These are phyloP conservation scores for Pristionchus pacificus DNA, from an alignment of 1,140 invertebrate genomes.

Conservation along the genomic window DNA sequence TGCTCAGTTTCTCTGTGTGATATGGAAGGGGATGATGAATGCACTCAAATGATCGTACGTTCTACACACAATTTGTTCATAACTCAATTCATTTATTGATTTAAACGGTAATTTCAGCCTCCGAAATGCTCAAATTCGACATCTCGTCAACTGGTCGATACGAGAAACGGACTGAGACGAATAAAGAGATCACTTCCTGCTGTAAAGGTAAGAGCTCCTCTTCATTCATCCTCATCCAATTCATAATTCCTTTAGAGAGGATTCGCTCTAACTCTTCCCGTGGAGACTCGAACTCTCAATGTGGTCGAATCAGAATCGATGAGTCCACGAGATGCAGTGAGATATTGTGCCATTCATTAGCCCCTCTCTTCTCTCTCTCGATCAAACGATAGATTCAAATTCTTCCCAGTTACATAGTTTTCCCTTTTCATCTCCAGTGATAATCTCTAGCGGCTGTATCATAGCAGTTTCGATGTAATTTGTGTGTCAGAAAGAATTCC, in stretches of 20 bases:
- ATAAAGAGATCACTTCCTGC: not conserved
- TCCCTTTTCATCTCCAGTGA: too few relatives aligned
- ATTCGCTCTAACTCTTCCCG: not conserved
- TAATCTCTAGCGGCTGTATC: too few relatives aligned
- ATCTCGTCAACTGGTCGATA: too few relatives aligned
- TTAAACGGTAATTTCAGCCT: slow-evolving; percentile 41
- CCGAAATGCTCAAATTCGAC: slow-evolving; percentile 44
- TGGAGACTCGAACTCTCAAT: not conserved
- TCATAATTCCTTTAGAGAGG: not conserved
- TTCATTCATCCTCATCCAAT: not conserved
- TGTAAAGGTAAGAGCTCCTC: not conserved
- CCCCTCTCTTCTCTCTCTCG: too few relatives aligned
- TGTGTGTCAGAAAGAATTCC: too few relatives aligned
- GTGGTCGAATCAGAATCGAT: not conserved
- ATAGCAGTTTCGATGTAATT: too few relatives aligned
- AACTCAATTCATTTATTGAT: slow-evolving; percentile 14
- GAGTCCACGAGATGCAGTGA: not conserved
- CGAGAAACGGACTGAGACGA: not conserved
- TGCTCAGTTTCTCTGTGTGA: slow-evolving; percentile 52
- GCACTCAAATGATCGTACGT: slow-evolving; percentile 47
- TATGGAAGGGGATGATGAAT: slow-evolving; percentile 39
- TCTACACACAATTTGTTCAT: too few relatives aligned
- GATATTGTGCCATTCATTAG: not conserved
- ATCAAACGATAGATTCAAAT: too few relatives aligned
- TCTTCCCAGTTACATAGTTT: too few relatives aligned